These are phyloP conservation scores for Corythornis madagascariensis DNA, from an alignment of 2,113 vertebrate genomes.

Conservation along the genomic window DNA sequence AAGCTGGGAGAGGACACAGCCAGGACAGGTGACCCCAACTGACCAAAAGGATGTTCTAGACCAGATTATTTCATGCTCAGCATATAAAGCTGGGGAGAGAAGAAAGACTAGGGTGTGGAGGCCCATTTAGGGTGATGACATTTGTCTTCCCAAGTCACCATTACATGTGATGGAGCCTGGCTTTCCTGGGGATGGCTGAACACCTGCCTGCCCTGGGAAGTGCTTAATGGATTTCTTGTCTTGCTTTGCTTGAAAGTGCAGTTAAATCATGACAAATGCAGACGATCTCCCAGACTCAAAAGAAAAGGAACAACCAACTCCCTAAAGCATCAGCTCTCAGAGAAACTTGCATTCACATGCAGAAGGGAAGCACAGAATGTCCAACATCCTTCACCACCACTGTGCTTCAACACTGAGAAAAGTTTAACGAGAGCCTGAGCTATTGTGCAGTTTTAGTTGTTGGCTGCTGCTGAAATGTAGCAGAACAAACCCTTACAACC, in stretches of 20 bases:
- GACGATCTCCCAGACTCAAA: neutral
- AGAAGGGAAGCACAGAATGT: neutral
- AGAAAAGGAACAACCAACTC: neutral
- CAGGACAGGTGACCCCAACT: too few species aligned
- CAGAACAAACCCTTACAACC: neutral
- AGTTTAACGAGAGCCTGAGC: neutral
- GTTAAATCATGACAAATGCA: neutral
- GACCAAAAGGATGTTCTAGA: neutral
- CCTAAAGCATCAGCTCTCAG: neutral
- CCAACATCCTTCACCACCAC: neutral
- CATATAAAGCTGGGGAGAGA: neutral
- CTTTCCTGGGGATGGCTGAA: neutral
- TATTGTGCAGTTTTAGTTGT: neutral
- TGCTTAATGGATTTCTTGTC: neutral
- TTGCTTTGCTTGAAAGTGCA: neutral
- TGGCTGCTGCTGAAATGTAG: constrained; percentile 1
- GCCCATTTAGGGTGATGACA: too few species aligned
- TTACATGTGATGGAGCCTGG: neutral
- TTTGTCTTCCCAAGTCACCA: neutral
- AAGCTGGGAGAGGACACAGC: neutral
- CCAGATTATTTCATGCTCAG: neutral
- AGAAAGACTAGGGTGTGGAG: neutral
- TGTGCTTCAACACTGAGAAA: neutral
- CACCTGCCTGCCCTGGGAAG: neutral
- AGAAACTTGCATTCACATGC: neutral